Evolutionary conservation across 2,797 vertebrate species (phyloP).

Genomic region (Stomatorhinus walkeri): DNA sequence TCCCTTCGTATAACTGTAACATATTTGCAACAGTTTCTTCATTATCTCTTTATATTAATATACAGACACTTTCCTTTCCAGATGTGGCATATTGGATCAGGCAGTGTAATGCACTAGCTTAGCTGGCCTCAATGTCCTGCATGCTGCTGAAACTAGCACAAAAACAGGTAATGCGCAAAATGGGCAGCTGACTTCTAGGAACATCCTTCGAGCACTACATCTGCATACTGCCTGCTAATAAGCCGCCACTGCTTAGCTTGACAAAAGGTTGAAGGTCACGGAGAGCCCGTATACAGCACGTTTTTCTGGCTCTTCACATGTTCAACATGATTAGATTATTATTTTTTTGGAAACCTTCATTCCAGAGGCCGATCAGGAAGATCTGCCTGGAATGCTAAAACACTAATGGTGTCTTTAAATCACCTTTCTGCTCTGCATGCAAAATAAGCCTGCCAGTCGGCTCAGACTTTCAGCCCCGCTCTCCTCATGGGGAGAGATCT

Average conservation of each 20-base stretch:
- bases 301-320: not conserved
- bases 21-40: not conserved
- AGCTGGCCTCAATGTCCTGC: not conserved
- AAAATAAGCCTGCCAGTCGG: slow-evolving; percentile 46
- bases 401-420: slow-evolving; percentile 53
- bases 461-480: slow-evolving; percentile 23
- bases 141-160: not conserved
- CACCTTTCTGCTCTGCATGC: slow-evolving; percentile 53
- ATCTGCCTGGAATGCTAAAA: slow-evolving; percentile 50
- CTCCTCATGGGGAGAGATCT: slow-evolving; percentile 4
- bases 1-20: not conserved
- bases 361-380: slow-evolving; percentile 29
- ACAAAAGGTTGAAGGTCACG: not conserved
- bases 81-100: not conserved
- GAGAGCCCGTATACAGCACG: not conserved
- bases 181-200: not conserved
- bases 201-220: not conserved
- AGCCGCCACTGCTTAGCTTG: not conserved
- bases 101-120: not conserved
- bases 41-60: not conserved
- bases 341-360: not conserved
- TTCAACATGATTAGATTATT: not conserved
- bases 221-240: not conserved
- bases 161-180: not conserved
- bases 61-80: not conserved